Evolutionary conservation across 2,113 vertebrate genomes (phyloP).

Genomic region (Motacilla tschutschensis): DNA sequence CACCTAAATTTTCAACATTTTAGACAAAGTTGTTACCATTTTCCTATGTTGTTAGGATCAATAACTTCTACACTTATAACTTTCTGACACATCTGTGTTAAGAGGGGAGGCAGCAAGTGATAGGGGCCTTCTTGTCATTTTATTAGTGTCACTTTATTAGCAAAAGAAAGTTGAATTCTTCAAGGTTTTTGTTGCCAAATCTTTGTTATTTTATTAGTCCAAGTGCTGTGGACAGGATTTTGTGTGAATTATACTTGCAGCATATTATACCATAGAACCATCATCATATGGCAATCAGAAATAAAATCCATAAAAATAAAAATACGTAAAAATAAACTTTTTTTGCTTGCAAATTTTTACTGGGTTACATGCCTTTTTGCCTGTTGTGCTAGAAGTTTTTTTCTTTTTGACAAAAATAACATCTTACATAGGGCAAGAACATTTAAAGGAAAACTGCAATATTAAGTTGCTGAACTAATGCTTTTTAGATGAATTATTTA

Average conservation of each 20-base stretch:
- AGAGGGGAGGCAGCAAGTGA: not conserved
- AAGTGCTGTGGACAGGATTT: conserved; percentile 15
- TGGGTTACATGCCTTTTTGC: conserved; percentile 37
- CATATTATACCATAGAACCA: conserved; percentile 22
- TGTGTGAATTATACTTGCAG: conserved; percentile 14
- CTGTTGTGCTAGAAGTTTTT: not conserved
- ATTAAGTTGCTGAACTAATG: not conserved
- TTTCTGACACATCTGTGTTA: not conserved
- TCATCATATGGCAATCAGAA: conserved; percentile 55
- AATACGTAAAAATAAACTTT: conserved; percentile 37
- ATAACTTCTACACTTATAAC: not conserved
- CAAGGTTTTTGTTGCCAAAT: conserved; percentile 10
- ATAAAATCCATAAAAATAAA: conserved; percentile 41
- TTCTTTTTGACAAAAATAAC: conserved; percentile 10
- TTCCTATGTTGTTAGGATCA: not conserved
- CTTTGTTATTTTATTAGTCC: conserved; percentile 28
- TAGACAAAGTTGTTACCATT: conserved; percentile 1
- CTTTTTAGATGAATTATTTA: conserved; percentile 14
- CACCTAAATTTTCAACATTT: not conserved
- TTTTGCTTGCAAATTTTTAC: conserved; percentile 66
- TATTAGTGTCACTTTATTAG: not conserved
- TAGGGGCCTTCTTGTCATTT: not conserved
- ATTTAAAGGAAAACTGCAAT: conserved; percentile 51
- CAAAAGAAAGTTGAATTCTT: conserved; percentile 14
- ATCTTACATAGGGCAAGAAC: conserved; percentile 1